Conservation (phyloP, 2,113 vertebrate genomes). For the Thryonomys swinderianus region DNA sequence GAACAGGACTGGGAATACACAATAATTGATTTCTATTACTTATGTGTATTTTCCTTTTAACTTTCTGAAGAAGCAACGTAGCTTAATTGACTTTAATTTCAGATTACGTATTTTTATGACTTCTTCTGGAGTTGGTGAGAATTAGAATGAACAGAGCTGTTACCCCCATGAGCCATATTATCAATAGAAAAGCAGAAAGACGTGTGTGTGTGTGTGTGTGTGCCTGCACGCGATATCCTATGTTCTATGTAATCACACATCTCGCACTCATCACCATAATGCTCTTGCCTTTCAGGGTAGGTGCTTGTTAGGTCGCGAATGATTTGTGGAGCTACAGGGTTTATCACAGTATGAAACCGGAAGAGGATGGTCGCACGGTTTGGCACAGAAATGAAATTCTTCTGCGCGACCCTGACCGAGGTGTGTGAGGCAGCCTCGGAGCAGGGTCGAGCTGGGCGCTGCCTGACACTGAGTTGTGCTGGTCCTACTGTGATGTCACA, state of each 20-base stretch:
- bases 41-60: constrained; percentile 77
- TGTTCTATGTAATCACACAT: neutral
- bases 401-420: neutral
- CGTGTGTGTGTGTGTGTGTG: no score
- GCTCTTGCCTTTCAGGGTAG: constrained; percentile 13
- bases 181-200: neutral
- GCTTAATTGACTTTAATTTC: constrained; percentile 78
- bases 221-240: neutral
- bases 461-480: neutral
- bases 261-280: neutral
- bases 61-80: constrained; percentile 68
- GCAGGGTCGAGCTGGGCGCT: neutral
- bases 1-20: constrained; percentile 80
- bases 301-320: neutral
- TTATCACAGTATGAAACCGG: neutral
- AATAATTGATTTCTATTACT: constrained; percentile 84
- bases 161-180: neutral
- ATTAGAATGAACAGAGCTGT: constrained; percentile 34
- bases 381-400: neutral
- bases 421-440: neutral
- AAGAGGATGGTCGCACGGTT: neutral
- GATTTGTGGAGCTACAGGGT: neutral
- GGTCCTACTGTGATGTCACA: neutral
- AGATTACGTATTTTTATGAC: constrained; percentile 76
- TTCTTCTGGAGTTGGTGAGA: constrained; percentile 66